phyloP scores from a whole-genome alignment of 2,797 vertebrate genomes.

The Oceanodroma leucorhoa region DNA sequence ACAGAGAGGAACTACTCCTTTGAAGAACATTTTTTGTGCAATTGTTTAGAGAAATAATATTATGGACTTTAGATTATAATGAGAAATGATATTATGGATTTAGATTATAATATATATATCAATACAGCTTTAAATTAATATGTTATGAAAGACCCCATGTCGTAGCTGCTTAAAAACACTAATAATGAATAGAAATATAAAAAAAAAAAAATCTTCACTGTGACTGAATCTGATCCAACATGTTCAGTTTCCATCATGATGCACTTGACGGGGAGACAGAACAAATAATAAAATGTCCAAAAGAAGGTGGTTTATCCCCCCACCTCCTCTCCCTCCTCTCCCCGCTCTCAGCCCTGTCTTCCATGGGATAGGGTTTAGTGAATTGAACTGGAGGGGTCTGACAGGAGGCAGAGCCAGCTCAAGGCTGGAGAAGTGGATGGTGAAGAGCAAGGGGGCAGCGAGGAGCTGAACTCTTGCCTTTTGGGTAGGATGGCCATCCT shows the following conservation, averaged over 20 bases:
- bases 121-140: neutral
- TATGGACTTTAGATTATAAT: neutral
- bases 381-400: neutral
- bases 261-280: neutral
- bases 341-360: neutral
- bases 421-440: neutral
- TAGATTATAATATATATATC: neutral
- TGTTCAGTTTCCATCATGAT: neutral
- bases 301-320: neutral
- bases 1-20: neutral
- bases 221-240: neutral
- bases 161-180: neutral
- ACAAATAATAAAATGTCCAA: neutral
- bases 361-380: neutral
- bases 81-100: neutral
- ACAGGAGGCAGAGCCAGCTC: neutral
- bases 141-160: neutral
- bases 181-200: neutral
- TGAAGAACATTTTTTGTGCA: neutral
- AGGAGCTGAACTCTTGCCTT: neutral
- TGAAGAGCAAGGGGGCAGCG: rapidly evolving
- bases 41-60: neutral
- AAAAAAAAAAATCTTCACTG: neutral
- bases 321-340: neutral
- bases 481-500: neutral